These are phyloP conservation scores for Drosophila atripex DNA, from an alignment of 2,888 invertebrate genomes.

Conservation along the genomic window DNA sequence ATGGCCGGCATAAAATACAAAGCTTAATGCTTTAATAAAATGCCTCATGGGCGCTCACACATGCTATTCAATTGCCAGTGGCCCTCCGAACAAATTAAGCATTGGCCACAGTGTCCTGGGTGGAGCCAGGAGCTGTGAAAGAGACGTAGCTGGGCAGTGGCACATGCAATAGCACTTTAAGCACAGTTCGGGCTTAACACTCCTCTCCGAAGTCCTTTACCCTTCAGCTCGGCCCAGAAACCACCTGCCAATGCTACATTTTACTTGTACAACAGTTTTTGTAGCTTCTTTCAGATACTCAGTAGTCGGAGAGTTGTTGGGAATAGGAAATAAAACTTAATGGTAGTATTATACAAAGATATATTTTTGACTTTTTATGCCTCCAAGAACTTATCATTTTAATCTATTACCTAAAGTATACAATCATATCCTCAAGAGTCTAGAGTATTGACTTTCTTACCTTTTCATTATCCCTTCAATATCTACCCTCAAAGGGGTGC, in stretches of 20 bases:
- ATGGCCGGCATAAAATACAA: slow-evolving; percentile 62
- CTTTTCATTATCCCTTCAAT: background rate
- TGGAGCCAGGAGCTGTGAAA: slow-evolving; percentile 4
- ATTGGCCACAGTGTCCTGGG: slow-evolving; percentile 44
- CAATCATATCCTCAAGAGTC: background rate
- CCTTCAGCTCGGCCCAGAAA: slow-evolving; percentile 5
- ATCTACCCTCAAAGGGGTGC: background rate
- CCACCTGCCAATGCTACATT: slow-evolving; percentile 49
- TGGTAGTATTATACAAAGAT: background rate
- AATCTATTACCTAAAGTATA: background rate
- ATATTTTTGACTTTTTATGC: background rate
- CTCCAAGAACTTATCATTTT: too few species aligned
- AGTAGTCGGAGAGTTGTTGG: background rate
- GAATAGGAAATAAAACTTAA: background rate
- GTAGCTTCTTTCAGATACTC: slow-evolving; percentile 36
- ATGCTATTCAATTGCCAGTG: slow-evolving; percentile 64
- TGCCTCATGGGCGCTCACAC: slow-evolving; percentile 50
- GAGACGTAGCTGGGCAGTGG: slow-evolving; percentile 24
- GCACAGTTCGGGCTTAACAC: slow-evolving; percentile 51
- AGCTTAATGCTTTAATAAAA: slow-evolving; percentile 71
- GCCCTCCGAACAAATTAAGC: slow-evolving; percentile 65
- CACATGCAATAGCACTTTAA: slow-evolving; percentile 59
- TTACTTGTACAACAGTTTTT: slow-evolving; percentile 30
- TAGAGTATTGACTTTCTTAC: background rate
- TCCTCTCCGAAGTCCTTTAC: slow-evolving; percentile 2